Base-by-base conservation (phyloP, 2,797 vertebrate species). In the Microtus obscurus region DNA sequence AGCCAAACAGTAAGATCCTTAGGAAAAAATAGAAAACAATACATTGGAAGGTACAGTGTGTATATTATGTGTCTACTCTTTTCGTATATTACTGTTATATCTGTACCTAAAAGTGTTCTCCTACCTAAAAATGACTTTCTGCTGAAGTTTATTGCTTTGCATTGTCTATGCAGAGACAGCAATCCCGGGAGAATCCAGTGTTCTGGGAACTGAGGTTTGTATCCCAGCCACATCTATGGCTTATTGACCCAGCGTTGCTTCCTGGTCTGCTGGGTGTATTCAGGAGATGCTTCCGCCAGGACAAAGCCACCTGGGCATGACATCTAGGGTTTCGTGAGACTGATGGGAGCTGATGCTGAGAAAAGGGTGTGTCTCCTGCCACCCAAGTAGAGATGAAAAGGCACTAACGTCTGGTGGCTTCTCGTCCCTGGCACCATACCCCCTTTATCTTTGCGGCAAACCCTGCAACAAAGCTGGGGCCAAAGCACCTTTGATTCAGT, bases 381-480 rank as follows among this genome's bases (percentile, higher is more conserved):
- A 86, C 90, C 82, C 81, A 94, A n/a, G 11, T 71, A 77, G 69
- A 82, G 93, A 89, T 90, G 77, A 61, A 95, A 94, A 93, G 94
- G 81, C 67, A 67, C 74, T 31, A 27, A 1, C 0, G 86, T 95
- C 89, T 56, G 11, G 40, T 4, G 31, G 65, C 53, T 45, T 94
- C 76, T 90, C 37, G 61, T 83, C 51, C 65, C 78, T 45, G 93
- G n/a, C 79, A 13, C 67, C 61, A 85, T 21, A 40, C 37, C 61
- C 65, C 69, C 95, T 95, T 95, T 93, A 59, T 95, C 95, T 95
- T 69, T 81, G 80, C 87, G 90, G 90, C 95, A 95, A 96, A 87
- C 65, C 88, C 88, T 92, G 76, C 90, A 90, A 96, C 93, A 97
- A 93, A 97, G 95, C 91, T 95, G 27, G 69, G 73, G 89, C 69